Evolutionary conservation across 64 coral and sea anemone species (phyloP), one percentile per base, ranked within the genome.

Genomic region (Montipora efflorescens): DNA sequence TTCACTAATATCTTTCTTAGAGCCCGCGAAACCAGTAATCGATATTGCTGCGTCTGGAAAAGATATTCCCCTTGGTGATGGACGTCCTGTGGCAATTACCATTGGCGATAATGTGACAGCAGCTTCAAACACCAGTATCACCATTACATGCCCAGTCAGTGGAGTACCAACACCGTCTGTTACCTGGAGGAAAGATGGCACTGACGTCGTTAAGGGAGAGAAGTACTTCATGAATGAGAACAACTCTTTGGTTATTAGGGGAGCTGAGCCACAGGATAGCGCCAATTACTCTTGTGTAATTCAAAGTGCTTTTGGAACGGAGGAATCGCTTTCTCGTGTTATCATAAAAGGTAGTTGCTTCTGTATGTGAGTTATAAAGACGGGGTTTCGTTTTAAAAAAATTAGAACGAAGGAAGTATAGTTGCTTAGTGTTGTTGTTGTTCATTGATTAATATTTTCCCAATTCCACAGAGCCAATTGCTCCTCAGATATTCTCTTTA

Each of bases 91-190:
- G 3, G 71, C 20, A 48, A 87, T 92, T 36, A 84, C 83, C 55
- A 74, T 93, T 28, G 96, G 96, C 50, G 94, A 98, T 88, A 90
- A 98, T 91, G 78, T 94, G 58, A 95, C 96, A 82, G 73, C 94
- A 68, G 71, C 95, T 49, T 75, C 89, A 19, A 88, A 89, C 47
- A 95, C 88, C n/a, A 95, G 75, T 0, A 87, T 98, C 44, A 77
- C 46, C 18, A 93, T 98, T 68, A 78, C 48, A 52, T 98, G 97
- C 89, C 80, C 87, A 76, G 94, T 90, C 76, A 96, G 94, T 66
- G 97, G 97, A 28, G 69, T 91, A 47, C 94, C 97, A 76, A 83
- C 77, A 13, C 94, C 97, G 14, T 9, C 46, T 46, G 20, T 94
- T 68, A 87, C 43, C 25, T 96, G 95, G 95, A 81, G 62, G 22